Base-by-base conservation (phyloP, 2,113 vertebrate species). In the Oceanodroma tethys region DNA sequence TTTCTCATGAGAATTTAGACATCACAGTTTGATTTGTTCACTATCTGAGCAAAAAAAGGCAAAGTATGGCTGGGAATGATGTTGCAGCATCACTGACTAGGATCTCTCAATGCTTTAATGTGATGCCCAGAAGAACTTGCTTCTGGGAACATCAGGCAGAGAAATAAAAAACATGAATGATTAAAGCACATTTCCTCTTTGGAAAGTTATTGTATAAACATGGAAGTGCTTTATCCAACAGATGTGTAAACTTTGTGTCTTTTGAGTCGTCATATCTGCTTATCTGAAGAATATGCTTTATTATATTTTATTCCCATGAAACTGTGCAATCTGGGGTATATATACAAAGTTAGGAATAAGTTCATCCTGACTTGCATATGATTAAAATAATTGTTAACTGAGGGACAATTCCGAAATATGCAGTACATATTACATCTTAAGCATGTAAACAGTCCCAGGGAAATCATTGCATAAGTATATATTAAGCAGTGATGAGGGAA, bases 131-230 rank as follows among this genome's bases (percentile, higher is more conserved):
- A 96, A 91, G 94, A 91, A 91, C 53, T 97, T 93, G 88, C 74
- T 93, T 80, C 93, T 96, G 71, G 66, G 73, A 90, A 80, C 66
- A 76, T 48, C 66, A 90, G 81, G 59, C 75, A 94, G 29, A 71
- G 56, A 91, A 92, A 95, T 92, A 72, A 93, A 96, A 95, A 62
- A 7, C 73, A 75, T 75, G 59, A 95, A 58, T 68, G 87, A 97
- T 96, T 96, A 96, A 97, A 97, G 73, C 75, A 85, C 81, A 88
- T 96, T 95, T 97, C 94, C 94, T 92, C 59, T 86, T 81, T 92
- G 58, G 86, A 96, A 96, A 81, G 16, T 91, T 87, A 73, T 76
- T 93, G 36, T 90, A 95, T 90, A 97, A 96, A 96, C 87, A 91
- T 96, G 78, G 81, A 95, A 97, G 66, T 74, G 29, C 34, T 97